A percentile compares a stretch with the other conserved stretches of the same genome.
Conservation (phyloP, 2,113 vertebrate species). For the Corythaixoides concolor region DNA sequence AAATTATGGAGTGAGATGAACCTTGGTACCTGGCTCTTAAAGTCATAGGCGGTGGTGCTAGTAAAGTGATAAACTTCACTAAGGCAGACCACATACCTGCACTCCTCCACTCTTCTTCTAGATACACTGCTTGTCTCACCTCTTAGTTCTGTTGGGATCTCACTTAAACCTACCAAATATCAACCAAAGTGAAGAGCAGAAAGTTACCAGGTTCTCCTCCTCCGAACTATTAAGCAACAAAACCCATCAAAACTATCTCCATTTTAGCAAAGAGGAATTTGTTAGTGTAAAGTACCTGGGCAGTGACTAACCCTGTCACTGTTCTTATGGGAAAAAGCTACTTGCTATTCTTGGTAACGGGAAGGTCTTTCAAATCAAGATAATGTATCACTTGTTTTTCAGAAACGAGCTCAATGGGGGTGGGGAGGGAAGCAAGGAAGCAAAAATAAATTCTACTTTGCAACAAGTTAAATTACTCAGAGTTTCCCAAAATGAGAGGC, state of each 20-base stretch:
- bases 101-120: not conserved
- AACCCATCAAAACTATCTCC: not conserved
- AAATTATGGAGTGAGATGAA: not conserved
- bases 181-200: not conserved
- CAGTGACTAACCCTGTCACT: not conserved
- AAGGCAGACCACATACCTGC: not conserved
- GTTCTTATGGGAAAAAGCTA: constrained; percentile 27
- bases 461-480: constrained; percentile 65
- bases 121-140: not conserved
- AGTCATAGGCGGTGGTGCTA: not conserved
- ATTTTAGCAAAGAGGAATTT: constrained; percentile 3
- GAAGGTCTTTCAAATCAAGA: constrained; percentile 46
- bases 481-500: constrained; percentile 51
- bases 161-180: not conserved
- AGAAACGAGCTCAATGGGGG: constrained; percentile 8
- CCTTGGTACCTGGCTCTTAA: not conserved
- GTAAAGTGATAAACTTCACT: not conserved
- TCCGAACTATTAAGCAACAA: not conserved
- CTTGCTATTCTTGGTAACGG: constrained; percentile 28
- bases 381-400: constrained; percentile 48
- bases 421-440: constrained; percentile 26
- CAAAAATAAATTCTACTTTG: constrained; percentile 59
- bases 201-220: not conserved
- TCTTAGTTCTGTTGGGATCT: not conserved
- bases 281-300: not conserved